Conservation (phyloP, 1,140 invertebrate species). For the Trichonephila clavipes region DNA sequence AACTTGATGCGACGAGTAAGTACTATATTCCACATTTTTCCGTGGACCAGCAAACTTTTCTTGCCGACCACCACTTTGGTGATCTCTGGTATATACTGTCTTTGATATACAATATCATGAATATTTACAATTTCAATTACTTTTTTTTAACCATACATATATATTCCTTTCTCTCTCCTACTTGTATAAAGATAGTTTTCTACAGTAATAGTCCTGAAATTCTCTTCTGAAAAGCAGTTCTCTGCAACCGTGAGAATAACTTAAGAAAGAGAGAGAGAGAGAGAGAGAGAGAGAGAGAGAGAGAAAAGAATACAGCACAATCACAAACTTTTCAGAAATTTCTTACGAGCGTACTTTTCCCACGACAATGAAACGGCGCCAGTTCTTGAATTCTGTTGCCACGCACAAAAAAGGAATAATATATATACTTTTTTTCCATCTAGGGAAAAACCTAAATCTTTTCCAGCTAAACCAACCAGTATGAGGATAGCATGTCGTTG, state of each 20-base stretch:
- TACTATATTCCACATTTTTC: no score
- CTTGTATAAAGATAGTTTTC: no score
- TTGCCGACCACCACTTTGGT: no score
- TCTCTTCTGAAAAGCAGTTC: neutral
- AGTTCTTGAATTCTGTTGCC: conserved; percentile 51
- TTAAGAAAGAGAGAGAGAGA: neutral
- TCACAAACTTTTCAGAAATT: conserved; percentile 10
- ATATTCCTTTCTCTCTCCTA: no score
- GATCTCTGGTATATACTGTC: no score
- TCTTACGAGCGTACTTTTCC: conserved; percentile 40
- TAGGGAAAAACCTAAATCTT: conserved; percentile 58
- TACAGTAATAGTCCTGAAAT: neutral
- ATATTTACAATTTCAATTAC: no score
- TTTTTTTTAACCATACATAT: no score
- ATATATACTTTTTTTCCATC: neutral
- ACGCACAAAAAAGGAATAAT: conserved; percentile 36
- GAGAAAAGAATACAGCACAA: neutral
- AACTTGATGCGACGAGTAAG: no score
- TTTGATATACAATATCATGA: no score
- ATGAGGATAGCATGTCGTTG: conserved; percentile 59
- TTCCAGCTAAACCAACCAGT: conserved; percentile 47
- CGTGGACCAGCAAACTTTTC: no score
- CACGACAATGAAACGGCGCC: conserved; percentile 47
- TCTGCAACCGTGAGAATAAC: neutral
- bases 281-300: no score